Conservation (phyloP, 1,140 invertebrate genomes). For the Cepaea nemoralis region DNA sequence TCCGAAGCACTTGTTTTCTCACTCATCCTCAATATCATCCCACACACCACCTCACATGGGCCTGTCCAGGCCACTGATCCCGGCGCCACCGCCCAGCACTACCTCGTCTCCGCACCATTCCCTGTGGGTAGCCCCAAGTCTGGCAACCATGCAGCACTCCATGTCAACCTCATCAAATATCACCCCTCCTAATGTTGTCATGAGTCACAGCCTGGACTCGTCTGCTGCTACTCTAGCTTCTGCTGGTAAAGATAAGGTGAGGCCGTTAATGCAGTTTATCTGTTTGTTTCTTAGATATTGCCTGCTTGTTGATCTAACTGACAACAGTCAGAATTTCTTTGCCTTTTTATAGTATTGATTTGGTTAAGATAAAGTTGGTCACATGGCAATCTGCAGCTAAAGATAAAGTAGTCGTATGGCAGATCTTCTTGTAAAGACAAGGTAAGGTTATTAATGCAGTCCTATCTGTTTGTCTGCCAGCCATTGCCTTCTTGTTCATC, state of each 20-base stretch:
- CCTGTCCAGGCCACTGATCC: constrained; percentile 20
- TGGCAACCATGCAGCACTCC: constrained; percentile 52
- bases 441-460: no score
- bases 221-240: background rate
- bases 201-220: constrained; percentile 18
- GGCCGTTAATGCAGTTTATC: background rate
- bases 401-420: no score
- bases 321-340: no score
- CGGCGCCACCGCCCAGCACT: constrained; percentile 7
- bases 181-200: constrained; percentile 67
- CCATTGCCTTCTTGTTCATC: no score
- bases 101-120: constrained; percentile 22
- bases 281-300: background rate
- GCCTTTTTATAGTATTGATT: no score
- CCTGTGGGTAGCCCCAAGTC: constrained; percentile 29
- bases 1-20: constrained; percentile 13
- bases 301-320: background rate
- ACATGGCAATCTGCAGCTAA: no score
- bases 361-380: no score
- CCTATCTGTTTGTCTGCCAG: no score
- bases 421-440: no score
- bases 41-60: background rate
- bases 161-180: constrained; percentile 58
- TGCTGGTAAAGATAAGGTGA: constrained; percentile 15
- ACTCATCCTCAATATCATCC: background rate